A percentile compares a stretch with the other conserved stretches of the same genome.
These are phyloP conservation scores for Aepyceros melampus DNA, from an alignment of 2,113 vertebrate species.

Conservation along the genomic window DNA sequence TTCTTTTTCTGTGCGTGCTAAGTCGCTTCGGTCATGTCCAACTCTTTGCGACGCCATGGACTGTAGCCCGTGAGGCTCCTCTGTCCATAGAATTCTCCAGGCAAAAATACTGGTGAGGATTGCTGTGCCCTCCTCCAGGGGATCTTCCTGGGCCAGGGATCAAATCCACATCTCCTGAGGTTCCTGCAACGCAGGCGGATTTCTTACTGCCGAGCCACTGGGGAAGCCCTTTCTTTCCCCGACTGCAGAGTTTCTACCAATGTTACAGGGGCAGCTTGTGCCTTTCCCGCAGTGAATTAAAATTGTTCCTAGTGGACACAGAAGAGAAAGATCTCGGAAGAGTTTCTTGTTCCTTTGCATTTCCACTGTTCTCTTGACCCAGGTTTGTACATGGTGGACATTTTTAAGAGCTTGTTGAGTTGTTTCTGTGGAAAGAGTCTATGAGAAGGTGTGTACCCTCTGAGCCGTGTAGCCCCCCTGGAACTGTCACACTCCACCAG, in stretches of 20 bases:
- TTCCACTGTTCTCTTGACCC: not conserved
- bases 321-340: not conserved
- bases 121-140: not conserved
- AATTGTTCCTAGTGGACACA: not conserved
- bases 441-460: accelerated
- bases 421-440: not conserved
- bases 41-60: not conserved
- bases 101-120: not conserved
- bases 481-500: accelerated
- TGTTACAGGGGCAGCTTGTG: too few species aligned
- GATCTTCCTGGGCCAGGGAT: not conserved
- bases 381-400: not conserved
- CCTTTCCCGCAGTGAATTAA: not conserved
- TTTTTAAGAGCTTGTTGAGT: not conserved
- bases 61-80: not conserved
- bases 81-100: not conserved
- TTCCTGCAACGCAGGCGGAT: not conserved
- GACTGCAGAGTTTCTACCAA: too few species aligned
- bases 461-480: accelerated
- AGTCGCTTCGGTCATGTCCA: not conserved
- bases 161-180: not conserved
- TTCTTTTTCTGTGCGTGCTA: not conserved
- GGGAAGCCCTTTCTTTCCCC: not conserved
- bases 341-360: not conserved
- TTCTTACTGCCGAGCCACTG: accelerated